Conservation (phyloP, 2,888 invertebrate genomes). For the Morpho achilles region DNA sequence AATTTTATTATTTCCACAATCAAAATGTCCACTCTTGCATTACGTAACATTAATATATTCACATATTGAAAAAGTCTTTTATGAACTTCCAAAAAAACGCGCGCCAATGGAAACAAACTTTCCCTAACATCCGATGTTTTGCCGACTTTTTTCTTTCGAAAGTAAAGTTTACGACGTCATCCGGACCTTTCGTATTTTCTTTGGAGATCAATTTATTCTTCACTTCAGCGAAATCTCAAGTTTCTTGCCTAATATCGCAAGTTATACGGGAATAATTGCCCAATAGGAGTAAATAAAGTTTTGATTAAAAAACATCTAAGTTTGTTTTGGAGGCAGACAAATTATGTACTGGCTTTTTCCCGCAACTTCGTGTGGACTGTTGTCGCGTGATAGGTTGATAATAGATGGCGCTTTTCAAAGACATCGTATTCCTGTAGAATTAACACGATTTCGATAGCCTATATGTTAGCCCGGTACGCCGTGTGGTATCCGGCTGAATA, state of each 20-base stretch:
- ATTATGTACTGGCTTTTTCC: too few species aligned
- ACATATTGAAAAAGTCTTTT: background rate
- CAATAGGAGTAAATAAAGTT: constrained; percentile 9
- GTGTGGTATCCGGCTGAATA: too few species aligned
- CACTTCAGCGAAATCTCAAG: constrained; percentile 19
- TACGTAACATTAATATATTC: too few species aligned
- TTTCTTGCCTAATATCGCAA: constrained; percentile 19
- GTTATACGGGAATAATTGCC: constrained; percentile 17
- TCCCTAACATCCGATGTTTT: constrained; percentile 32
- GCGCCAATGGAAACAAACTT: constrained; percentile 24
- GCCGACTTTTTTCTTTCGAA: constrained; percentile 31
- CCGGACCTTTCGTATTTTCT: constrained; percentile 26
- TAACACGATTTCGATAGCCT: too few species aligned
- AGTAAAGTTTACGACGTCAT: constrained; percentile 29
- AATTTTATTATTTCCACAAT: background rate
- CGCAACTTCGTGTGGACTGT: too few species aligned
- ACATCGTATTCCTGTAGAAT: too few species aligned
- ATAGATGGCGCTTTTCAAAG: too few species aligned
- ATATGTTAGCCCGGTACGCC: too few species aligned
- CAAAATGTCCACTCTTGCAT: too few species aligned
- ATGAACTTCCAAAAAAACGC: background rate
- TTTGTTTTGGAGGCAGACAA: too few species aligned
- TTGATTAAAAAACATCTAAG: constrained; percentile 11
- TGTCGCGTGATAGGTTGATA: too few species aligned
- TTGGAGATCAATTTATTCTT: constrained; percentile 26